Base-by-base conservation (phyloP, 2,888 invertebrate genomes). In the Drosophila multiciliata region DNA sequence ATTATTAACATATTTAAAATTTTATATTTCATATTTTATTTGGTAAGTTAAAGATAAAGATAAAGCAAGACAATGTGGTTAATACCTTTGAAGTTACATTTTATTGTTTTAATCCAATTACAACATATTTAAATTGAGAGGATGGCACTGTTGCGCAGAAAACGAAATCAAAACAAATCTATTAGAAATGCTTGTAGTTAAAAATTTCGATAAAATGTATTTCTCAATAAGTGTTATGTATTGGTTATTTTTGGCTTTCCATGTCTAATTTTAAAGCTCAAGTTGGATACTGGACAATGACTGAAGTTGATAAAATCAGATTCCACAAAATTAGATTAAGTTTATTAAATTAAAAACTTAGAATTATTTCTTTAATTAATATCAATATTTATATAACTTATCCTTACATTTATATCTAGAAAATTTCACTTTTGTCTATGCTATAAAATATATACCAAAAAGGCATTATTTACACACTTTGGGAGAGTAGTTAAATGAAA, bases 81-180 rank as follows among this genome's bases (percentile, higher is more conserved):
- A 20, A 45, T 45, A 20, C 1, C 20, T 45, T 45, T 12, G 1
- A 6, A 12, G 12, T 20, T 20, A 15, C 20, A 7, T 15, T 20
- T 45, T 20, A 7, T 52, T 33, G 11, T 20, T 20, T 20, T n/a
- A 15, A 20, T 45, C 12, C 33, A 20, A 12, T 53, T 33, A 23
- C 36, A 54, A 55, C n/a, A 26, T 15, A 35, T 38, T 36, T 55
- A 20, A 58, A 54, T 29, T 69, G 29, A 40, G n/a, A n/a, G n/a
- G 3, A 32, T 33, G 33, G 15, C 2, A 3, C 29, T 15, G 20
- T 15, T 45, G 23, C 26, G 35, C 32, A 54, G 35, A 7, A 60
- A 48, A 23, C 15, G 20, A 6, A 54, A 55, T 36, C 54, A 70
- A 57, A 64, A 57, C 50, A 73, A 60, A n/a, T 49, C 4, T 20